Evolutionary conservation across 2,113 vertebrate species (phyloP).

Genomic region (Triplophysa dalaica): DNA sequence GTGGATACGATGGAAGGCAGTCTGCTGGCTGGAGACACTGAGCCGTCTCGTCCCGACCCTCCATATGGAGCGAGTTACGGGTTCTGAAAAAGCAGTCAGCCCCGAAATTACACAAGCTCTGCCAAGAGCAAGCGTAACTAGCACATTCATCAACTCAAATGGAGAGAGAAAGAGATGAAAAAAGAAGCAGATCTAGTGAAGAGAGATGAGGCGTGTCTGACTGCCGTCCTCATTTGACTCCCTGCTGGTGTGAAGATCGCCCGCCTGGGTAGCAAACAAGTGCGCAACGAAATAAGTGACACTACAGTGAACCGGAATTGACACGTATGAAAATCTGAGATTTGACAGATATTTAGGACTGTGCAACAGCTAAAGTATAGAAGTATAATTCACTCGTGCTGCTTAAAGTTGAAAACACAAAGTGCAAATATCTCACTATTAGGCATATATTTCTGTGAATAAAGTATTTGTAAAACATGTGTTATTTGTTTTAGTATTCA

Average conservation of each 20-base stretch:
- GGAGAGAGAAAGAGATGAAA: conserved; percentile 45
- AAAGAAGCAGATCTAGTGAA: conserved; percentile 46
- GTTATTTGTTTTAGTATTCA: no score
- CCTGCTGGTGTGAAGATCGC: conserved; percentile 13
- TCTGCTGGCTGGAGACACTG: conserved; percentile 22
- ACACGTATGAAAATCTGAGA: not conserved
- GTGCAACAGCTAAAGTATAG: no score
- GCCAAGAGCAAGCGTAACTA: conserved; percentile 41
- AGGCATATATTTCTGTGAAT: no score
- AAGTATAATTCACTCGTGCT: not conserved
- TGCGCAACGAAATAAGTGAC: not conserved
- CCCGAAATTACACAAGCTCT: conserved; percentile 8
- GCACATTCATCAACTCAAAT: conserved; percentile 38
- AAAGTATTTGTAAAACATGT: no score
- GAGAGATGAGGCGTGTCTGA: conserved; percentile 26
- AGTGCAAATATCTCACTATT: no score
- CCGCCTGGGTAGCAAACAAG: not conserved
- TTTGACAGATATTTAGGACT: not conserved
- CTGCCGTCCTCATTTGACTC: conserved; percentile 49
- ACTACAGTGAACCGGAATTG: not conserved
- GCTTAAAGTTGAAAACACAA: no score
- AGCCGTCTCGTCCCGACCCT: not conserved
- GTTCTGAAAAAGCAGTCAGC: conserved; percentile 31
- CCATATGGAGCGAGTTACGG: conserved; percentile 40
- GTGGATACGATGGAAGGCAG: not conserved